phyloP scores from a whole-genome alignment of 2,113 vertebrate species.

The Percina caprodes region DNA sequence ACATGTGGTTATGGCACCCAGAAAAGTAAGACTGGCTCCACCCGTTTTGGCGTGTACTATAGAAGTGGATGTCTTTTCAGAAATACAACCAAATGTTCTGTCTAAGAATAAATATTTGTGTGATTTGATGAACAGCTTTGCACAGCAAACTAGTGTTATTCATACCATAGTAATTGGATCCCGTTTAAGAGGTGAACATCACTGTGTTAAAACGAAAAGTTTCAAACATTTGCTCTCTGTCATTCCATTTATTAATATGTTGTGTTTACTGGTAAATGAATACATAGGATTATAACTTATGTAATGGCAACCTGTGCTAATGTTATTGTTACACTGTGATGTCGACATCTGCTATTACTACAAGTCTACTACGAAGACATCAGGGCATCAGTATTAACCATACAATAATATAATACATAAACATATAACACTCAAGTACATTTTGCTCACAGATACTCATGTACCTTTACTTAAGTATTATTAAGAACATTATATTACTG shows the following conservation, averaged over 20 bases:
- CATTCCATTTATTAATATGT: not conserved
- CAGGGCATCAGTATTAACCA: not conserved
- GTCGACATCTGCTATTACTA: not conserved
- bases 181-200: not conserved
- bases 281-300: not conserved
- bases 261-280: not conserved
- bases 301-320: not conserved
- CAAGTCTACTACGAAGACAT: not conserved
- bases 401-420: not conserved
- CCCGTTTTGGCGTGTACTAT: constrained; percentile 21
- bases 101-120: constrained; percentile 17
- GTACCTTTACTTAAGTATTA: not conserved
- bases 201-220: not conserved
- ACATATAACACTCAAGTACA: not conserved
- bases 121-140: constrained; percentile 15
- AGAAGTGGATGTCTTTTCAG: constrained; percentile 15
- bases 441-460: not conserved
- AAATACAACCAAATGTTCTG: constrained; percentile 6
- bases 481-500: not conserved
- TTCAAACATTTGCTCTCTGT: not conserved
- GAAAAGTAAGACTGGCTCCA: constrained; percentile 13
- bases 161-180: not conserved
- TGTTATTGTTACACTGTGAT: not conserved
- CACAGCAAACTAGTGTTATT: not conserved
- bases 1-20: constrained; percentile 57